A percentile compares a stretch with the other conserved stretches of the same genome.
Evolutionary conservation across 2,888 invertebrate species (phyloP).

Genomic region (Melanophora roralis): DNA sequence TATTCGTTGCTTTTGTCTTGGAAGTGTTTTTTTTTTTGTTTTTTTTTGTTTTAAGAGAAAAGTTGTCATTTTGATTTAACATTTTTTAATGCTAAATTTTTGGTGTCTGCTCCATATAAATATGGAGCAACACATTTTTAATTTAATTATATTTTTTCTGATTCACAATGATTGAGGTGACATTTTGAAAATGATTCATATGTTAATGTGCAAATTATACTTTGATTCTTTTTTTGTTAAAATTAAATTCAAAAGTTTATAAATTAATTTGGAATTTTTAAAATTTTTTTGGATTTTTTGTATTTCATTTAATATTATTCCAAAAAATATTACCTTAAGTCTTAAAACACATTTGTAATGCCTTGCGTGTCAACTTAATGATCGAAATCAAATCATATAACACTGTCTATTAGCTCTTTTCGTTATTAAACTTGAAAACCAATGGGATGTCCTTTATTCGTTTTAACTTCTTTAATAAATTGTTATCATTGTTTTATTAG

Average conservation of each 20-base stretch:
- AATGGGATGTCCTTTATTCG: too few relatives aligned
- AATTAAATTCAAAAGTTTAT: neutral
- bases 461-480: neutral
- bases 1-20: neutral
- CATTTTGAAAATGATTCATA: constrained; percentile 43
- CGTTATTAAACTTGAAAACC: too few relatives aligned
- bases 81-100: neutral
- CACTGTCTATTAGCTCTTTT: too few relatives aligned
- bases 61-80: neutral
- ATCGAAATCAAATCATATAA: too few relatives aligned
- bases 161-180: constrained; percentile 35
- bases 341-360: too few relatives aligned
- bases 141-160: constrained; percentile 16
- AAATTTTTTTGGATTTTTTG: too few relatives aligned
- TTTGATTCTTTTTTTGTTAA: constrained; percentile 6
- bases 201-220: neutral
- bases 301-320: too few relatives aligned
- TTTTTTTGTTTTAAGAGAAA: neutral
- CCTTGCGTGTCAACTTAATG: too few relatives aligned
- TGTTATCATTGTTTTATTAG: neutral
- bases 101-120: neutral
- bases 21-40: constrained; percentile 26
- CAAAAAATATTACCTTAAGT: too few relatives aligned
- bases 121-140: constrained; percentile 1
- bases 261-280: too few relatives aligned